Evolutionary conservation across 1,140 invertebrate genomes (phyloP).

Genomic region (Apocrypta bakeri): DNA sequence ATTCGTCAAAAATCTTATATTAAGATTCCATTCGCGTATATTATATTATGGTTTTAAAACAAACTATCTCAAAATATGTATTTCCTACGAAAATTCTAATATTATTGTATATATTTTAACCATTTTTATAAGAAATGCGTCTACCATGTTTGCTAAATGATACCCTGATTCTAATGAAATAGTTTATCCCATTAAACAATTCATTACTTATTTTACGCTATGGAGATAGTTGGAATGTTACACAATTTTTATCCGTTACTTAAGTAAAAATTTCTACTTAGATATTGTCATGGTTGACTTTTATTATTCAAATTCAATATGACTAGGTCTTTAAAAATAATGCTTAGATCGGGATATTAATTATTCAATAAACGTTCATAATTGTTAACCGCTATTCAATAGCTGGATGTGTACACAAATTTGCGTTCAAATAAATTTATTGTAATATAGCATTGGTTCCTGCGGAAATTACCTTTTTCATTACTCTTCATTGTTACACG

Average conservation of each 20-base stretch:
- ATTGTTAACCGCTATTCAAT: neutral
- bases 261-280: neutral
- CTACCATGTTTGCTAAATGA: constrained; percentile 1
- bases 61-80: constrained; percentile 21
- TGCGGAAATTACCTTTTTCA: too few relatives aligned
- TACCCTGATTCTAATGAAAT: constrained; percentile 29
- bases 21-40: neutral
- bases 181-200: neutral
- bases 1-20: neutral
- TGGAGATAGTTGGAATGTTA: constrained; percentile 32
- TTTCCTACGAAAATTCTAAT: neutral
- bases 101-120: constrained; percentile 2
- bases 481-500: too few relatives aligned
- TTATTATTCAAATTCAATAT: constrained; percentile 15
- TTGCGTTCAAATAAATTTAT: neutral
- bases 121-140: neutral
- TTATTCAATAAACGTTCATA: neutral
- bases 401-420: neutral
- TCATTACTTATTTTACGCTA: neutral
- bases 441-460: too few relatives aligned
- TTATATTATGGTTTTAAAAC: neutral
- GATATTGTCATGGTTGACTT: constrained; percentile 46
- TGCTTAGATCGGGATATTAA: neutral
- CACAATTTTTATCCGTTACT: neutral
- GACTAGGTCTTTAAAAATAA: constrained; percentile 37